Conservation (phyloP, 2,888 invertebrate genomes). For the Drosophila maculinotata region DNA sequence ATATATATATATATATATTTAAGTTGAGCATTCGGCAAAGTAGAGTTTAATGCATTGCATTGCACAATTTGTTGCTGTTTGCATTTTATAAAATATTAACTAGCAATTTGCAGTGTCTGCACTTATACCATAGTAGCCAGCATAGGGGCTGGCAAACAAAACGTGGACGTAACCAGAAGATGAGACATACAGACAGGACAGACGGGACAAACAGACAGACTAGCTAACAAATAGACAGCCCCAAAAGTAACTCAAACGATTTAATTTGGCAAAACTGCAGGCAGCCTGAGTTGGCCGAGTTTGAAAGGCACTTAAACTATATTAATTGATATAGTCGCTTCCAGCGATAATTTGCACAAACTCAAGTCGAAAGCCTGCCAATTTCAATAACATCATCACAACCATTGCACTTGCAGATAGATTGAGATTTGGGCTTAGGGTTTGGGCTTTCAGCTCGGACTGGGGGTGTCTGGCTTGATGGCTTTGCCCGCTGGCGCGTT, state of each 20-base stretch:
- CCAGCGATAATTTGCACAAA: constrained; percentile 76
- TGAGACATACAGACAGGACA: constrained; percentile 18
- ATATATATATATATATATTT: constrained; percentile 5
- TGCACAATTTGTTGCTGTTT: constrained; percentile 79
- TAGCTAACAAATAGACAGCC: constrained; percentile 25
- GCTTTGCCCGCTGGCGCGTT: constrained; percentile 64
- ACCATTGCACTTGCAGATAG: constrained; percentile 16
- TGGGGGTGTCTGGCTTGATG: constrained; percentile 61
- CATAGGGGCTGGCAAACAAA: constrained; percentile 61
- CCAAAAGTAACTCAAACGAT: constrained; percentile 61
- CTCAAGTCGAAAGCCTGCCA: constrained; percentile 69
- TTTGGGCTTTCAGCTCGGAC: not conserved
- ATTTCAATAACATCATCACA: constrained; percentile 61
- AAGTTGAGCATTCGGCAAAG: constrained; percentile 23
- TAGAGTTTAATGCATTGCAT: constrained; percentile 50
- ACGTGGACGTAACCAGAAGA: constrained; percentile 22
- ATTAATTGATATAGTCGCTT: constrained; percentile 79
- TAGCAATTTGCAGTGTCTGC: constrained; percentile 77
- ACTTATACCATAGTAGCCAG: constrained; percentile 34
- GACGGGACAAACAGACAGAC: constrained; percentile 10
- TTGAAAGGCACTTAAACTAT: constrained; percentile 72
- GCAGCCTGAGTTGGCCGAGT: constrained; percentile 3
- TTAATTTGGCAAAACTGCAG: constrained; percentile 62
- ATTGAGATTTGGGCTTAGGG: constrained; percentile 23
- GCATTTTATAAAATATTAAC: constrained; percentile 78